These are phyloP conservation scores for Poeciliopsis presidionis DNA, from an alignment of 2,797 vertebrate species.

Conservation along the genomic window DNA sequence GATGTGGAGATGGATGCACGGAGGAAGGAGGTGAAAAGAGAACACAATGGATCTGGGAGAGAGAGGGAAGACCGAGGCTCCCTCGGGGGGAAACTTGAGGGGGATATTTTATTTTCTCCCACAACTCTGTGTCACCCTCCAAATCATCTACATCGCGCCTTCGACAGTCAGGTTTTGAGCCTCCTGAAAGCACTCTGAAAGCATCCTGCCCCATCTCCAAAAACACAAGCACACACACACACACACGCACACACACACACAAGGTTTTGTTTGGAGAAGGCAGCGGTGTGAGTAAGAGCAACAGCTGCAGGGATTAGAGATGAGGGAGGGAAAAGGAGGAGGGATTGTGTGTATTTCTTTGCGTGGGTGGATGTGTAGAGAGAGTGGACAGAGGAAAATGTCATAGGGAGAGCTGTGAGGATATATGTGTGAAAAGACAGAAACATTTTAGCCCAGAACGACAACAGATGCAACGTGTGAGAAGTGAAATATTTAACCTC, in stretches of 20 bases:
- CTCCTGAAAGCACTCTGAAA: constrained; percentile 24
- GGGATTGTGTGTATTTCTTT: constrained; percentile 27
- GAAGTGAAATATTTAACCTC: constrained; percentile 16
- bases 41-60: constrained; percentile 72
- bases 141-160: constrained; percentile 53
- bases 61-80: constrained; percentile 58
- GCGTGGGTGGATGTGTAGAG: constrained; percentile 26
- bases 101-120: constrained; percentile 48
- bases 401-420: constrained; percentile 20
- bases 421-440: constrained; percentile 21
- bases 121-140: constrained; percentile 34
- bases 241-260: constrained; percentile 23
- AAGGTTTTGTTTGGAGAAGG: constrained; percentile 61
- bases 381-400: constrained; percentile 17
- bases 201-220: constrained; percentile 31
- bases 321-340: constrained; percentile 52
- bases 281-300: constrained; percentile 65
- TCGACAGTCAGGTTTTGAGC: constrained; percentile 9
- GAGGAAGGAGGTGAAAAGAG: constrained; percentile 72
- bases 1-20: constrained; percentile 69
- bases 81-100: constrained; percentile 48
- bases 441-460: constrained; percentile 24
- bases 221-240: constrained; percentile 13
- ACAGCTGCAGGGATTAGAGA: constrained; percentile 77
- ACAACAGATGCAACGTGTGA: constrained; percentile 21